phyloP scores from a whole-genome alignment of 2,888 invertebrate species.

The Macaria notata region DNA sequence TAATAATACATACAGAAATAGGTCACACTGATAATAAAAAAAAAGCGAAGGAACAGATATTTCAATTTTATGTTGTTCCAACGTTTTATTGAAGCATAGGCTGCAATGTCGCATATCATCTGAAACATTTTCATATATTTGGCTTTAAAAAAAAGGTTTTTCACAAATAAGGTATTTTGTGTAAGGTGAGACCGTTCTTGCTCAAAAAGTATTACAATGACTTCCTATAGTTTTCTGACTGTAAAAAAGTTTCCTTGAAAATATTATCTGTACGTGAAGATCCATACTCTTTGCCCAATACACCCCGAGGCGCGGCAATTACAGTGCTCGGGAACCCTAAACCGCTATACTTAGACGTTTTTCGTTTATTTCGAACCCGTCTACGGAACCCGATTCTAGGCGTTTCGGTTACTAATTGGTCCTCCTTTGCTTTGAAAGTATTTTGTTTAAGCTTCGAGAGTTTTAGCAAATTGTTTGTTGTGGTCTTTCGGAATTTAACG shows the following conservation, averaged over 20 bases:
- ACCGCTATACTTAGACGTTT: constrained; percentile 66
- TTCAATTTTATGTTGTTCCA: background rate
- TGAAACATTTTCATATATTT: too few species aligned
- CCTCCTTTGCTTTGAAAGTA: constrained; percentile 49
- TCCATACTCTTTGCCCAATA: constrained; percentile 39
- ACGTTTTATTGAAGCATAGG: too few species aligned
- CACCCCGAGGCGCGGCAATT: constrained; percentile 68
- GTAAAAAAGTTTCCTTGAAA: too few species aligned
- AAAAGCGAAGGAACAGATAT: too few species aligned
- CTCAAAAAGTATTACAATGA: too few species aligned
- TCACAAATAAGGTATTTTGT: too few species aligned
- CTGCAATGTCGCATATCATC: too few species aligned
- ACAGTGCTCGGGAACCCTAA: constrained; percentile 62
- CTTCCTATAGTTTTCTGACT: too few species aligned
- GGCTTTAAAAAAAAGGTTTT: too few species aligned
- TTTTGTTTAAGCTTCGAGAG: constrained; percentile 35
- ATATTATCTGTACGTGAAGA: constrained; percentile 11
- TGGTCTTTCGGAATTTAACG: background rate
- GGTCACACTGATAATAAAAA: too few species aligned
- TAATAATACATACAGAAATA: too few species aligned
- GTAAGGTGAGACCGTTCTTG: too few species aligned
- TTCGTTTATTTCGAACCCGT: constrained; percentile 62
- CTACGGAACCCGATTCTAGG: constrained; percentile 52
- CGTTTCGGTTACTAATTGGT: constrained; percentile 74
- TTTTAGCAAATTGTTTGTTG: constrained; percentile 5